These are phyloP conservation scores for Thunnus thynnus DNA, from an alignment of 2,113 vertebrate species.

Conservation along the genomic window DNA sequence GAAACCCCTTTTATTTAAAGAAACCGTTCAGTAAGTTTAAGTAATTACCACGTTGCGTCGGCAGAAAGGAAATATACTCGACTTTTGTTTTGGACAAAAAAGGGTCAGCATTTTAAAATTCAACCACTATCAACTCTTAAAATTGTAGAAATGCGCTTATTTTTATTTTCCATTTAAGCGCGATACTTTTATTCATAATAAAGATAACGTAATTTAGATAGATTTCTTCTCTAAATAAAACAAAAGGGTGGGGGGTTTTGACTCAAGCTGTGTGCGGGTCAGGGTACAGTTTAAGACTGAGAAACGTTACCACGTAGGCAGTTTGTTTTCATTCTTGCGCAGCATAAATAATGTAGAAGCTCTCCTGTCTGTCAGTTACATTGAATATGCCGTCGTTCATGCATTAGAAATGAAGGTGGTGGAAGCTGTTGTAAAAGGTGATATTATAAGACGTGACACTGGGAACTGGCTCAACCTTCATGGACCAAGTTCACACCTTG, in stretches of 20 bases:
- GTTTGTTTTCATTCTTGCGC: slow-evolving; percentile 75
- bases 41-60: not conserved
- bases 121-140: not conserved
- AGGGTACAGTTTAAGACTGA: slow-evolving; percentile 55
- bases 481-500: slow-evolving; percentile 50
- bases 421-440: slow-evolving; percentile 54
- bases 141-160: not conserved
- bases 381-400: slow-evolving; percentile 73
- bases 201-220: slow-evolving; percentile 23
- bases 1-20: slow-evolving; percentile 13
- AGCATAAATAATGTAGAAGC: slow-evolving; percentile 79
- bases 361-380: slow-evolving; percentile 75
- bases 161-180: not conserved
- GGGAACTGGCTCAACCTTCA: slow-evolving; percentile 46
- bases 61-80: slow-evolving; percentile 27
- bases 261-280: slow-evolving; percentile 46
- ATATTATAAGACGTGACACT: slow-evolving; percentile 66
- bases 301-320: slow-evolving; percentile 51
- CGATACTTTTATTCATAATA: slow-evolving; percentile 25
- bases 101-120: not conserved
- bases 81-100: not conserved
- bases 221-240: slow-evolving; percentile 43
- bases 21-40: not conserved
- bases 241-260: slow-evolving; percentile 26
- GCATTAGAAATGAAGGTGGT: slow-evolving; percentile 74